A percentile compares a stretch with the other conserved stretches of the same genome.
These are phyloP conservation scores for Operophtera brumata DNA, from an alignment of 2,888 invertebrate genomes.

Conservation along the genomic window DNA sequence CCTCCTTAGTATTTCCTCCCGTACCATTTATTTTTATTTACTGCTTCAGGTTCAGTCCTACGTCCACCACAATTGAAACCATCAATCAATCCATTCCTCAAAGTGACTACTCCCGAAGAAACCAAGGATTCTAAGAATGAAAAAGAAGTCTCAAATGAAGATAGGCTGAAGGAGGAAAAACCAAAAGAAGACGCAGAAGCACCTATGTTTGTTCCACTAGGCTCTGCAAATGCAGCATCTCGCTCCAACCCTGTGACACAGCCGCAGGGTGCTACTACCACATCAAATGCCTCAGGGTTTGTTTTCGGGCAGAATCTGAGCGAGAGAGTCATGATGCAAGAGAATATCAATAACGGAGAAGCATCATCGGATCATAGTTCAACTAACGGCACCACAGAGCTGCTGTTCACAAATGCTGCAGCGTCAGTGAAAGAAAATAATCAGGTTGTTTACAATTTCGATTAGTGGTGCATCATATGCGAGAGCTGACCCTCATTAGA, in stretches of 20 bases:
- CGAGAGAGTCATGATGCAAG: constrained; percentile 87
- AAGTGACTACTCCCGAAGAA: constrained; percentile 41
- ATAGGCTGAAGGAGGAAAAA: constrained; percentile 56
- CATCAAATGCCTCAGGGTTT: constrained; percentile 83
- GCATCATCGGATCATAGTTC: constrained; percentile 63
- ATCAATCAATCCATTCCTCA: constrained; percentile 63
- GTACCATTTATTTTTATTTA: no score
- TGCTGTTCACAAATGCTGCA: constrained; percentile 88
- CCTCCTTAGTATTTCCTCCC: no score
- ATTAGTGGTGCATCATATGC: no score
- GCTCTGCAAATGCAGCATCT: constrained; percentile 57
- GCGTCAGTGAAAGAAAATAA: constrained; percentile 75
- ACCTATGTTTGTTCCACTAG: constrained; percentile 75
- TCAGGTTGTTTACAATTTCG: constrained; percentile 48
- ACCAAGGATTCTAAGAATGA: constrained; percentile 44
- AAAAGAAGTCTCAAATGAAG: constrained; percentile 47
- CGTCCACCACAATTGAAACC: constrained; percentile 72
- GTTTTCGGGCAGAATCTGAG: constrained; percentile 96
- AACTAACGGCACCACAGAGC: constrained; percentile 82
- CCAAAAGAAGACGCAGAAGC: constrained; percentile 55
- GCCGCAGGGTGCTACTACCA: constrained; percentile 54
- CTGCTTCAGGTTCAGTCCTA: constrained; percentile 61
- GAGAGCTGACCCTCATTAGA: no score
- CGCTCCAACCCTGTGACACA: constrained; percentile 76
- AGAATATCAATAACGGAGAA: constrained; percentile 77